These are phyloP conservation scores for Sweltsa coloradensis DNA, from an alignment of 1,140 invertebrate genomes.

Conservation along the genomic window DNA sequence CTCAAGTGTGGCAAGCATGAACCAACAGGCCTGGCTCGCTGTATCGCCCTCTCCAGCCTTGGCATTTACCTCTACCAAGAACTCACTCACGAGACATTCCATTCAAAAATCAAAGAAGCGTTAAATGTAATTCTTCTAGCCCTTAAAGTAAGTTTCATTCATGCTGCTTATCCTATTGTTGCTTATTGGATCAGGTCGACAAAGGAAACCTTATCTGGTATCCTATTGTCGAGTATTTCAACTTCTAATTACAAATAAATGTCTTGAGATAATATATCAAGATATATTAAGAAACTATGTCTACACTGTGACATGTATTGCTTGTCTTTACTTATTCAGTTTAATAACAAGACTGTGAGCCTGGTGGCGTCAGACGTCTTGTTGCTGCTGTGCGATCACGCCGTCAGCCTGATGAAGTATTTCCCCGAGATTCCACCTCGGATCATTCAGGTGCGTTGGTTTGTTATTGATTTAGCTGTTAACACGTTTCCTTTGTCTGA, in stretches of 20 bases:
- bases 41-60: slow-evolving; percentile 77
- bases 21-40: slow-evolving; percentile 76
- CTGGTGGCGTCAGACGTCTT: slow-evolving; percentile 81
- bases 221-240: too few species aligned
- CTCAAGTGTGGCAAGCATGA: slow-evolving; percentile 76
- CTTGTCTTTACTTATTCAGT: slow-evolving; percentile 40
- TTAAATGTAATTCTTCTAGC: slow-evolving; percentile 77
- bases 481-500: too few species aligned
- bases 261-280: too few species aligned
- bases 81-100: slow-evolving; percentile 46
- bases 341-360: slow-evolving; percentile 69
- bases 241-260: too few species aligned
- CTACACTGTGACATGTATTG: not conserved
- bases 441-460: slow-evolving; percentile 60
- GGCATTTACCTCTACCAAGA: slow-evolving; percentile 76
- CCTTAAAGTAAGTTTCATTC: slow-evolving; percentile 47
- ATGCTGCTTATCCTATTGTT: slow-evolving; percentile 5
- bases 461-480: too few species aligned
- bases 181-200: too few species aligned
- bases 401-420: slow-evolving; percentile 52
- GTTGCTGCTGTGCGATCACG: slow-evolving; percentile 67
- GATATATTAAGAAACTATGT: too few species aligned
- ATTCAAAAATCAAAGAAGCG: slow-evolving; percentile 67
- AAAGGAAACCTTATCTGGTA: too few species aligned
- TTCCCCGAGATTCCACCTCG: slow-evolving; percentile 66